Conservation (phyloP, 1,140 invertebrate genomes). For the Theocolax elegans region DNA sequence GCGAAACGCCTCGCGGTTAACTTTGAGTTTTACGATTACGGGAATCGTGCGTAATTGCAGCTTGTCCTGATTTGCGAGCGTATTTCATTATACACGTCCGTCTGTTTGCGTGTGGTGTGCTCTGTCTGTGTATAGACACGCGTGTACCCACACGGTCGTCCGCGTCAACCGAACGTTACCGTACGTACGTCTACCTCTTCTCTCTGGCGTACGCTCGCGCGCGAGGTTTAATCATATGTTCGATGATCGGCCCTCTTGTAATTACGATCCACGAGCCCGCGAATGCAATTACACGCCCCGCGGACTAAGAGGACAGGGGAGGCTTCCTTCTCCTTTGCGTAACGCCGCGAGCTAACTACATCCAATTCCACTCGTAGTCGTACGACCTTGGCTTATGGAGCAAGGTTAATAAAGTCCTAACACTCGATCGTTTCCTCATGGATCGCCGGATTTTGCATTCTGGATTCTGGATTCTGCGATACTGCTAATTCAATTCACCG, state of each 20-base stretch:
- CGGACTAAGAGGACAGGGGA: neutral
- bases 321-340: neutral
- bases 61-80: slow-evolving; percentile 48
- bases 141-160: neutral
- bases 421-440: too few relatives aligned
- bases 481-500: too few relatives aligned
- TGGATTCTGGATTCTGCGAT: too few relatives aligned
- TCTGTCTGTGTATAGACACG: too few relatives aligned
- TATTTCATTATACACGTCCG: slow-evolving; percentile 49
- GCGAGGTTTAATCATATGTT: slow-evolving; percentile 35
- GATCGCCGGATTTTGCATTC: too few relatives aligned
- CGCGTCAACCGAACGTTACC: slow-evolving; percentile 17
- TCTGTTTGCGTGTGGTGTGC: too few relatives aligned
- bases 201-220: slow-evolving; percentile 10
- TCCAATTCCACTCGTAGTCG: too few relatives aligned
- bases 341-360: neutral
- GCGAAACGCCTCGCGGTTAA: slow-evolving; percentile 47
- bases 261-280: slow-evolving; percentile 44
- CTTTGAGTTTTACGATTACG: slow-evolving; percentile 59
- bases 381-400: too few relatives aligned
- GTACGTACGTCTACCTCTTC: neutral
- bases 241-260: slow-evolving; percentile 34
- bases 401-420: too few relatives aligned
- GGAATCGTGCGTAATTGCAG: slow-evolving; percentile 59
- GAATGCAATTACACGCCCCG: slow-evolving; percentile 28